Evolutionary conservation across 2,888 invertebrate species (phyloP), one percentile per base, ranked within the genome.

Genomic region (Napeogenes sylphis): DNA sequence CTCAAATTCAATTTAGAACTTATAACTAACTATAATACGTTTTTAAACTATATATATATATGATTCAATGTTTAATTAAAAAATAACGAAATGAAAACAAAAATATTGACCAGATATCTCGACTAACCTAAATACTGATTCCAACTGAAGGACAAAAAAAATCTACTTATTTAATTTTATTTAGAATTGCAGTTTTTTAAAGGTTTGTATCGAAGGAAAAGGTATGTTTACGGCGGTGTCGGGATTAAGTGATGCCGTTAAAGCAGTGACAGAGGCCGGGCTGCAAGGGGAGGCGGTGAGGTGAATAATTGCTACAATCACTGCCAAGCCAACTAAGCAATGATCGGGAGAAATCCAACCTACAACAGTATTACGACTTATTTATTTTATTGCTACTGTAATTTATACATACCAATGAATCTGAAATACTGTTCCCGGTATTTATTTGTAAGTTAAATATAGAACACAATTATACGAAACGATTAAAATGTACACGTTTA

Each of bases 241-340:
- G 66, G 76, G 72, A 83, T 81, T 78, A 81, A 80, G 77, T 75
- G 77, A 66, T 68, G 75, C 73, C 68, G 77, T 80, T 79, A 78
- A 71, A 74, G 73, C 56, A 77, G 75, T 77, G 79, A 77, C 73
- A 74, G 71, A 72, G 70, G 75, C 70, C 65, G 70, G 71, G 66
- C 61, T 75, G 69, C 68, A 73, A 79, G 77, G 77, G 78, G 76
- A 79, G 78, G 82, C 80, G 82, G 76, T 73, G 80, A 81, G 76
- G 83, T 87, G 83, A 87, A 79, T 87, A 84, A 87, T 88, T 83
- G 80, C 80, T 67, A 75, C 82, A 85, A 87, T 87, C 85, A 83
- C 78, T 78, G 80, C 77, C 80, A 76, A 81, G 78, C 81, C 81
- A 80, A 80, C 80, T 80, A 80, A 80, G 77, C 80, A 77, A 75